These are phyloP conservation scores for Jordanella pulchra DNA, from an alignment of 2,797 vertebrate genomes.

Conservation along the genomic window DNA sequence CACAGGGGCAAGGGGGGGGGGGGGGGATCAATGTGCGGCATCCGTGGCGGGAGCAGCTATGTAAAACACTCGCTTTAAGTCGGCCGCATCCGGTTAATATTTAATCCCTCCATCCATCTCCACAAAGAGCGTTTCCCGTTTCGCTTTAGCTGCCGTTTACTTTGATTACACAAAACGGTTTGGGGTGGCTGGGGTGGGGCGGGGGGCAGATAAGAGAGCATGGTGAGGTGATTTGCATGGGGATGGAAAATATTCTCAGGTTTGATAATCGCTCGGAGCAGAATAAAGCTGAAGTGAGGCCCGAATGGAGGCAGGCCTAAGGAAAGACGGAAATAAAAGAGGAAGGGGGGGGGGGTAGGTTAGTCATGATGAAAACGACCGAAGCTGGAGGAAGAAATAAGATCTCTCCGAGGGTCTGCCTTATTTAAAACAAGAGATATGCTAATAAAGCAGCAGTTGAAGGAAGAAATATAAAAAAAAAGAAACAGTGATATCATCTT, in stretches of 20 bases:
- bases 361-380: slow-evolving; percentile 37
- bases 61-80: slow-evolving; percentile 81
- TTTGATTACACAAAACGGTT: slow-evolving; percentile 78
- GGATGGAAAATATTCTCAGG: slow-evolving; percentile 75
- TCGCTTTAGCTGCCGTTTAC: slow-evolving; percentile 76
- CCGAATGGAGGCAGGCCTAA: slow-evolving; percentile 50
- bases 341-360: slow-evolving; percentile 14
- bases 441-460: slow-evolving; percentile 68
- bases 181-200: slow-evolving; percentile 39
- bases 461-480: slow-evolving; percentile 46
- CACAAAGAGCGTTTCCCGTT: slow-evolving; percentile 75
- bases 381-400: slow-evolving; percentile 52
- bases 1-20: slow-evolving; percentile 57
- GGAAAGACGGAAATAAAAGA: slow-evolving; percentile 47
- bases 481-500: slow-evolving; percentile 74
- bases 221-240: slow-evolving; percentile 75
- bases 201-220: slow-evolving; percentile 68
- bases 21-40: slow-evolving; percentile 69
- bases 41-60: slow-evolving; percentile 67
- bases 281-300: slow-evolving; percentile 59
- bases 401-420: slow-evolving; percentile 63
- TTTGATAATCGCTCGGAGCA: slow-evolving; percentile 74
- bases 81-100: slow-evolving; percentile 80
- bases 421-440: slow-evolving; percentile 76
- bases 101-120: slow-evolving; percentile 81